phyloP scores from a whole-genome alignment of 2,888 invertebrate species.

The Cephus pulcher region DNA sequence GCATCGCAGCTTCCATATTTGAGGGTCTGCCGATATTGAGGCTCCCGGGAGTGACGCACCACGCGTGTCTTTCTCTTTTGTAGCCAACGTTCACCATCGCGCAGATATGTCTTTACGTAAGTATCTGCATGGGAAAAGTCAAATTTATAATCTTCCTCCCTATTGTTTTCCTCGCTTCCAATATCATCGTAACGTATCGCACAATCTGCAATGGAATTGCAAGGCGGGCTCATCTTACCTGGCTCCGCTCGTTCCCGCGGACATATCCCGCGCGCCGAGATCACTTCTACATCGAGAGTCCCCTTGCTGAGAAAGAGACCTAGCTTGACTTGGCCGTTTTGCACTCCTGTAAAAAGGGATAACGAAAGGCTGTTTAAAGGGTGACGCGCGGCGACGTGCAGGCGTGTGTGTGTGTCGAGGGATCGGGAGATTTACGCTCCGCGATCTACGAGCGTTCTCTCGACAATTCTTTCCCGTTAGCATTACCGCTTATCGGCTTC shows the following conservation, averaged over 20 bases:
- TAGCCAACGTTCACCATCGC: slow-evolving; percentile 88
- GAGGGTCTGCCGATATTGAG: slow-evolving; percentile 88
- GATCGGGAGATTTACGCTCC: no score
- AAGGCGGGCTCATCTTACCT: slow-evolving; percentile 58
- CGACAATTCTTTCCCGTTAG: not conserved
- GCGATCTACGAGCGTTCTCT: not conserved
- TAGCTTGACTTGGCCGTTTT: slow-evolving; percentile 86
- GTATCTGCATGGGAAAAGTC: slow-evolving; percentile 76
- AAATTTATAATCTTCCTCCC: not conserved
- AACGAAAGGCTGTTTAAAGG: not conserved
- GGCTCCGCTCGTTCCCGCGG: slow-evolving; percentile 79
- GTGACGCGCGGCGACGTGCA: no score
- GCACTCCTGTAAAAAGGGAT: slow-evolving; percentile 65
- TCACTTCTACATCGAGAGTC: slow-evolving; percentile 89
- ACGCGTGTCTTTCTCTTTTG: slow-evolving; percentile 93
- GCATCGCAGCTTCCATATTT: slow-evolving; percentile 81
- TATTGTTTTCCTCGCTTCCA: not conserved
- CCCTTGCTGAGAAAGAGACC: slow-evolving; percentile 92
- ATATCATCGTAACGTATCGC: no score
- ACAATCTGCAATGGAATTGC: no score
- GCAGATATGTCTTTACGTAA: slow-evolving; percentile 93
- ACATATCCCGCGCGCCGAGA: slow-evolving; percentile 78
- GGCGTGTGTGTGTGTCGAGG: no score
- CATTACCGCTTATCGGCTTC: slow-evolving; percentile 69
- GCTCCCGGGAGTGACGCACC: slow-evolving; percentile 83